phyloP scores from a whole-genome alignment of 2,113 vertebrate genomes.

The Pica pica region DNA sequence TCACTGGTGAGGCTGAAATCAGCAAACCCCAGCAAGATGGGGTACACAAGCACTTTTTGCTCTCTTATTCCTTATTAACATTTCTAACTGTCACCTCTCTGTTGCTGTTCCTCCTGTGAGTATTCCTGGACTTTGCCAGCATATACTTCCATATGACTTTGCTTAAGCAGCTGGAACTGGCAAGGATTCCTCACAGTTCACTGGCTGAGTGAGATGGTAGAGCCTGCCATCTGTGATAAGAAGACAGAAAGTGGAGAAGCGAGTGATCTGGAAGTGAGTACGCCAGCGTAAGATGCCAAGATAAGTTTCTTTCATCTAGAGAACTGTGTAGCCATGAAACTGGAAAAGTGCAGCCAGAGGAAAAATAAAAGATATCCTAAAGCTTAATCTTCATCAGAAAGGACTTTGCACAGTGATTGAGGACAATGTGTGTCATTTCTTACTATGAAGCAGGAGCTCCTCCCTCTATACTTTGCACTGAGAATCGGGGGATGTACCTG shows the following conservation, averaged over 20 bases:
- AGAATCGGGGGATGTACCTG: not conserved
- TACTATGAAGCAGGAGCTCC: not conserved
- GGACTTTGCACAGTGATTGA: not conserved
- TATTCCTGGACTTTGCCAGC: not conserved
- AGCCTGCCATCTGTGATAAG: constrained; percentile 38
- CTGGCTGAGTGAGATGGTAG: not conserved
- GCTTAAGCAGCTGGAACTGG: not conserved
- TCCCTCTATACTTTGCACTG: not conserved
- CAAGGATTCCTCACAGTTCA: constrained; percentile 5
- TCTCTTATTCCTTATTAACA: not conserved
- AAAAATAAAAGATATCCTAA: not conserved
- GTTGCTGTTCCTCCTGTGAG: not conserved
- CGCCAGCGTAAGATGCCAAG: not conserved
- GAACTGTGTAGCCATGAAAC: not conserved
- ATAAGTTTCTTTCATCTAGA: constrained; percentile 31
- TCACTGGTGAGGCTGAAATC: not conserved
- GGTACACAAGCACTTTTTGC: not conserved
- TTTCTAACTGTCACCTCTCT: not conserved
- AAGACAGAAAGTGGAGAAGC: constrained; percentile 14
- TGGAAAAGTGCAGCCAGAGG: not conserved
- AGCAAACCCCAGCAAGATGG: not conserved
- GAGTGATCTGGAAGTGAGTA: constrained; percentile 18
- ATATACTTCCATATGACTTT: not conserved
- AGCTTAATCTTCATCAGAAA: not conserved
- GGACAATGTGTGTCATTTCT: not conserved